These are phyloP conservation scores for Varroa destructor DNA, from an alignment of 1,140 invertebrate genomes.

Conservation along the genomic window DNA sequence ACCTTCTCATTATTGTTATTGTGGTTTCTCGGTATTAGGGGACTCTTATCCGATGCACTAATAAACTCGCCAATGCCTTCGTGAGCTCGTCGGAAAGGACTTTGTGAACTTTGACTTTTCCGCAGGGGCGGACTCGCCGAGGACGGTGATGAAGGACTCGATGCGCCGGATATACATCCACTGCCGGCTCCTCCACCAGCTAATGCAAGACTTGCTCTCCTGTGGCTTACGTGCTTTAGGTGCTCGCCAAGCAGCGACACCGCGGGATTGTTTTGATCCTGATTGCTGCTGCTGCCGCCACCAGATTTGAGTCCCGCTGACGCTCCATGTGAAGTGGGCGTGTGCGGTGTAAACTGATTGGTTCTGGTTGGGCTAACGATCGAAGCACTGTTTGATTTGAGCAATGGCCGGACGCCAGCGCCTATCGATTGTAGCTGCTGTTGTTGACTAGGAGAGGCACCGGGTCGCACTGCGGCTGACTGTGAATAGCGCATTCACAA, in stretches of 20 bases:
- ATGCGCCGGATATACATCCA: background rate
- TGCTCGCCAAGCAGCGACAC: constrained; percentile 19
- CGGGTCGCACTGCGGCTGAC: constrained; percentile 34
- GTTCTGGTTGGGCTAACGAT: no score
- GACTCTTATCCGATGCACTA: constrained; percentile 24
- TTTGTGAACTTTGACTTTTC: constrained; percentile 23
- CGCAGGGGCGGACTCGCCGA: constrained; percentile 6
- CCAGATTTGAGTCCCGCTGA: no score
- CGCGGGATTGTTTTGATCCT: constrained; percentile 15
- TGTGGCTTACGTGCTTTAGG: constrained; percentile 25
- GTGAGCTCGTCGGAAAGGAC: constrained; percentile 6
- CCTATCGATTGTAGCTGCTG: background rate
- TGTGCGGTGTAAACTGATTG: no score
- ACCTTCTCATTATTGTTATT: constrained; percentile 12
- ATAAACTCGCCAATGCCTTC: constrained; percentile 13
- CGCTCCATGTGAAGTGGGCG: no score
- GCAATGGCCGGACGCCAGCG: constrained; percentile 6
- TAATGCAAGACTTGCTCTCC: constrained; percentile 14
- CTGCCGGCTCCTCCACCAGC: background rate
- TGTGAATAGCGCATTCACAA: background rate
- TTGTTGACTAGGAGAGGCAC: constrained; percentile 27
- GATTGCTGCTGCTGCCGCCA: no score
- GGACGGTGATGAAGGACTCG: constrained; percentile 18
- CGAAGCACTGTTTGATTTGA: constrained; percentile 26
- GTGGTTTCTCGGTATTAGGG: constrained; percentile 28